A percentile compares a stretch with the other conserved stretches of the same genome.
These are phyloP conservation scores for Phyllotreta striolata DNA, from an alignment of 2,888 invertebrate species.

Conservation along the genomic window DNA sequence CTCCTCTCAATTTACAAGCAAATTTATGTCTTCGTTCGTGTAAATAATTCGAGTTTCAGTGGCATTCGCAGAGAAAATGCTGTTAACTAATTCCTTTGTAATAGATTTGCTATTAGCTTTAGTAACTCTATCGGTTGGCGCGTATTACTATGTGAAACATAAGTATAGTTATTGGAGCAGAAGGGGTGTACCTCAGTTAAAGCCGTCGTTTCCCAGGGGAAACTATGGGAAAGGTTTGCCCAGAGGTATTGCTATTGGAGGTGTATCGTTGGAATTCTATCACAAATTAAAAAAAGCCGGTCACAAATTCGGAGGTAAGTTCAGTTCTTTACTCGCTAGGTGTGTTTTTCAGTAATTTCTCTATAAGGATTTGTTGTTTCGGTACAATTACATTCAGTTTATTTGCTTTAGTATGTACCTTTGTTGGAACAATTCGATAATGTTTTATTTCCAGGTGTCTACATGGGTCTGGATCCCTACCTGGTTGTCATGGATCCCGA, in stretches of 20 bases:
- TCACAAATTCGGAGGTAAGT: constrained; percentile 31
- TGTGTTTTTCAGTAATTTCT: too few species aligned
- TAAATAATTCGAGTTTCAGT: too few species aligned
- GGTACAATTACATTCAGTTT: too few species aligned
- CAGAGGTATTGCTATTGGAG: constrained; percentile 30
- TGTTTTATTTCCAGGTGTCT: constrained; percentile 30
- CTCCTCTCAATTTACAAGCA: too few species aligned
- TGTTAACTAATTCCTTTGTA: background rate
- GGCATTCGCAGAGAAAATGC: background rate
- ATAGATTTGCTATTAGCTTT: background rate
- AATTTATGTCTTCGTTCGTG: too few species aligned
- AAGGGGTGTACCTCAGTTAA: constrained; percentile 20
- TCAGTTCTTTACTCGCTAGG: too few species aligned
- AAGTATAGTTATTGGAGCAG: constrained; percentile 27
- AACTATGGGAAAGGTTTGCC: constrained; percentile 19
- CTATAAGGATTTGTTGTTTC: too few species aligned
- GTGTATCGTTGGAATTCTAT: constrained; percentile 14
- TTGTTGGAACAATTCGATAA: too few species aligned
- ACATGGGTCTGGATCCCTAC: constrained; percentile 41
- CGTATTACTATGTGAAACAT: constrained; percentile 14
- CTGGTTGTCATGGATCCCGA: constrained; percentile 50
- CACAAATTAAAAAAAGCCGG: constrained; percentile 28
- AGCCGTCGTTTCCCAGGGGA: constrained; percentile 24
- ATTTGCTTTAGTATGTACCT: too few species aligned
- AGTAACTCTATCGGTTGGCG: constrained; percentile 4